phyloP scores from a whole-genome alignment of 1,140 invertebrate genomes.

The Conus betulinus region DNA sequence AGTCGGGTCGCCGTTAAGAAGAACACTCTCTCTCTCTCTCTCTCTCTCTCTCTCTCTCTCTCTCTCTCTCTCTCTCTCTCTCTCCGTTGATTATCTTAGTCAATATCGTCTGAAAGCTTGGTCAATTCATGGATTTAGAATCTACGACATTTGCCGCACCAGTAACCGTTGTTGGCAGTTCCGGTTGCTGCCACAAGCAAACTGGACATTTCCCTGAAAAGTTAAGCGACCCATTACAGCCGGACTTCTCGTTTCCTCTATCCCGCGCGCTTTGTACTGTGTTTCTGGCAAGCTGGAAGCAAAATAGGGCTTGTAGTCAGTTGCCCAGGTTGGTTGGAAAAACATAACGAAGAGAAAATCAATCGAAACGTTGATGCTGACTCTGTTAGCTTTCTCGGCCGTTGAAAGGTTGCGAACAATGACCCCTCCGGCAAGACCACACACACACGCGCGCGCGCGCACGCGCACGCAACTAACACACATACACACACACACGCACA shows the following conservation, averaged over 20 bases:
- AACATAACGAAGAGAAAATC: too few species aligned
- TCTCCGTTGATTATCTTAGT: neutral
- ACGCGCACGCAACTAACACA: too few species aligned
- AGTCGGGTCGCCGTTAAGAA: too few species aligned
- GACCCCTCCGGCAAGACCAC: neutral
- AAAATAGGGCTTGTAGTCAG: too few species aligned
- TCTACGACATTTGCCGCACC: neutral
- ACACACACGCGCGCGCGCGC: neutral
- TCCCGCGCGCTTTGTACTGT: too few species aligned
- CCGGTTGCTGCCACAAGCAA: neutral
- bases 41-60: neutral
- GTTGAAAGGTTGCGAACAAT: neutral
- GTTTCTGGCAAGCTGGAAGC: too few species aligned
- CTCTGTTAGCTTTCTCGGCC: neutral
- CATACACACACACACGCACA: neutral
- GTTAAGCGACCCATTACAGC: too few species aligned
- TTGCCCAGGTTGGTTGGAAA: too few species aligned
- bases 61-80: neutral
- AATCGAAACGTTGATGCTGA: neutral
- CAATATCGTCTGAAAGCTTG: neutral
- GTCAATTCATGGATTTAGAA: neutral
- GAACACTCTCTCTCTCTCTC: too few species aligned
- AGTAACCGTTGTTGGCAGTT: neutral
- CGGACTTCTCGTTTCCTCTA: too few species aligned
- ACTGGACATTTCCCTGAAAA: neutral